These are phyloP conservation scores for Todiramphus saurophagus DNA, from an alignment of 2,113 vertebrate genomes.

Conservation along the genomic window DNA sequence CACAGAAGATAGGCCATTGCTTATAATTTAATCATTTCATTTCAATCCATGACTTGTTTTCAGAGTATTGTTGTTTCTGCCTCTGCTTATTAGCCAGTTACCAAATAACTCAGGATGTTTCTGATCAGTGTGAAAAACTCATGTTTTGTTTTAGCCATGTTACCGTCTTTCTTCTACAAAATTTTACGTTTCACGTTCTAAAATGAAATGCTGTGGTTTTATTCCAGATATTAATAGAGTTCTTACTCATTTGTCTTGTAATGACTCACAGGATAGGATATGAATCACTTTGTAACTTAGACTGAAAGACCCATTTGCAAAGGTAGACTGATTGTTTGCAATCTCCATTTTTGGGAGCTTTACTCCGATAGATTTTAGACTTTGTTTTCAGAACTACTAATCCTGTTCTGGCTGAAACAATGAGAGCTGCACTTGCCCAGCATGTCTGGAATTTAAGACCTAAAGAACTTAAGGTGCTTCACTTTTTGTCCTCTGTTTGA, in stretches of 20 bases:
- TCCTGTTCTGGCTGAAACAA: not conserved
- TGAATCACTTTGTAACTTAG: constrained; percentile 32
- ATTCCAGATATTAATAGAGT: constrained; percentile 50
- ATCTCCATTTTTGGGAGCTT: not conserved
- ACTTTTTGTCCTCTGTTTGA: not conserved
- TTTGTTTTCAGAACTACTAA: not conserved
- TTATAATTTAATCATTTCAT: not conserved
- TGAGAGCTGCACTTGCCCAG: not conserved
- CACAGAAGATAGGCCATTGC: not conserved
- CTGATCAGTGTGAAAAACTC: not conserved
- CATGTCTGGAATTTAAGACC: not conserved
- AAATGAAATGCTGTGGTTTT: constrained; percentile 36
- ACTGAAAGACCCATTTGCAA: not conserved
- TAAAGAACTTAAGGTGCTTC: not conserved
- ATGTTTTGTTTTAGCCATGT: not conserved
- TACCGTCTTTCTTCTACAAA: constrained; percentile 8
- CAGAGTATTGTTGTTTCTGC: not conserved
- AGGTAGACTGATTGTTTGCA: not conserved
- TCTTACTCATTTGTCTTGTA: constrained; percentile 33
- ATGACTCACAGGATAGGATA: constrained; percentile 58
- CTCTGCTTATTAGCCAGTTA: not conserved
- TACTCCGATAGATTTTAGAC: not conserved
- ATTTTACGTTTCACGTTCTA: not conserved
- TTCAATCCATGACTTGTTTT: not conserved
- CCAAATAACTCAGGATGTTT: not conserved